phyloP scores from a whole-genome alignment of 92 coral and sea anemone species.

The Meandrina meandrites region DNA sequence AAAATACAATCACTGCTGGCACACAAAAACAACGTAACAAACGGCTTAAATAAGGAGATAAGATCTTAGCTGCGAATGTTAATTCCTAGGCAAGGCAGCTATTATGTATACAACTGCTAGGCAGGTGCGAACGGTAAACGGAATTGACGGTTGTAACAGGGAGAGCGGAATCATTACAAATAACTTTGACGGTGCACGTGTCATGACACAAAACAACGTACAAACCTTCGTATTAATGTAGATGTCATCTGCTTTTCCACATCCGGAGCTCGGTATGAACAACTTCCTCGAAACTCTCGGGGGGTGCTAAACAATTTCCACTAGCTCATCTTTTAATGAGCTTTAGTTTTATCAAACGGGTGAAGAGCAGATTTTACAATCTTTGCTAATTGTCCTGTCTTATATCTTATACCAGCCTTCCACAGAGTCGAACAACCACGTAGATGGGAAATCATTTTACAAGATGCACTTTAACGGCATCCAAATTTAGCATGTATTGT shows the following conservation, averaged over 20 bases:
- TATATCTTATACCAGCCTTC: not conserved
- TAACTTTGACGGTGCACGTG: conserved; percentile 12
- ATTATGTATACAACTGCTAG: not conserved
- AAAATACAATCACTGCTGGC: not conserved
- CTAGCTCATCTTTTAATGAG: not conserved
- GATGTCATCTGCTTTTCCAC: not conserved
- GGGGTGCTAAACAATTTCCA: not conserved
- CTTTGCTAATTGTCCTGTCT: not conserved
- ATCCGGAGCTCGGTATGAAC: conserved; percentile 17
- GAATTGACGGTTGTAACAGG: not conserved
- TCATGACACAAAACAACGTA: not conserved
- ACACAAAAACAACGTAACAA: not conserved
- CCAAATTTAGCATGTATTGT: not conserved
- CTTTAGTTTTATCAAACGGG: not conserved
- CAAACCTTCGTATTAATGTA: not conserved
- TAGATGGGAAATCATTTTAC: not conserved
- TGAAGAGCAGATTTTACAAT: not conserved
- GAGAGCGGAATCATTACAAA: conserved; percentile 8
- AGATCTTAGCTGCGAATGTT: conserved; percentile 12
- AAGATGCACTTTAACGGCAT: not conserved
- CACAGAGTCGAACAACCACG: not conserved
- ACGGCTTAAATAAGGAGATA: conserved; percentile 34
- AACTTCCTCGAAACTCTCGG: not conserved
- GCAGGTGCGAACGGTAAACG: conserved; percentile 32
- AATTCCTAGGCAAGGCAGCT: not conserved